phyloP scores from a whole-genome alignment of 2,113 vertebrate genomes.

The Sakesphorus luctuosus region DNA sequence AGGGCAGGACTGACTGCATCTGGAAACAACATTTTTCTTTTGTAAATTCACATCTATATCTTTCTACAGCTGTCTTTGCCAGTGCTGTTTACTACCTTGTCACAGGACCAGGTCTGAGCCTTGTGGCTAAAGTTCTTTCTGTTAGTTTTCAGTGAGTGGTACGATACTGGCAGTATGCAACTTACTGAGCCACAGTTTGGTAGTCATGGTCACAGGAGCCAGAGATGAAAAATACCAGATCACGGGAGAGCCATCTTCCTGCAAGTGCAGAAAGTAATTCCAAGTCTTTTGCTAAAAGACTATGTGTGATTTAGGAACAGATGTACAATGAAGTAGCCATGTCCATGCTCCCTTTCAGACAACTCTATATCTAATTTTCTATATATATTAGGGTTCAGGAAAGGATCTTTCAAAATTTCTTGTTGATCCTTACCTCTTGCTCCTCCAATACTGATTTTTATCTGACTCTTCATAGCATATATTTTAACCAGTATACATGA shows the following conservation, averaged over 20 bases:
- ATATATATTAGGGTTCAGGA: not conserved
- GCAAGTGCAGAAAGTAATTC: not conserved
- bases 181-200: not conserved
- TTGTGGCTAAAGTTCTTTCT: not conserved
- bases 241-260: not conserved
- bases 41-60: not conserved
- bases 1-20: not conserved
- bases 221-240: not conserved
- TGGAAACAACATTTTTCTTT: not conserved
- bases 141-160: not conserved
- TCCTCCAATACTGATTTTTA: not conserved
- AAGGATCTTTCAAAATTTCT: not conserved
- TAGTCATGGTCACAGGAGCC: not conserved
- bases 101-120: not conserved
- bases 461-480: not conserved
- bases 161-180: fast-evolving
- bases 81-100: not conserved
- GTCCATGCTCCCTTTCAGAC: not conserved
- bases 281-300: not conserved
- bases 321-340: not conserved
- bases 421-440: not conserved
- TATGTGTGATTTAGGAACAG: not conserved
- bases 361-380: not conserved
- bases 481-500: not conserved
- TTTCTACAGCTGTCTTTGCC: not conserved